Base-by-base conservation (phyloP, 2,797 vertebrate species). In the Microctenopoma steveboyesi region DNA sequence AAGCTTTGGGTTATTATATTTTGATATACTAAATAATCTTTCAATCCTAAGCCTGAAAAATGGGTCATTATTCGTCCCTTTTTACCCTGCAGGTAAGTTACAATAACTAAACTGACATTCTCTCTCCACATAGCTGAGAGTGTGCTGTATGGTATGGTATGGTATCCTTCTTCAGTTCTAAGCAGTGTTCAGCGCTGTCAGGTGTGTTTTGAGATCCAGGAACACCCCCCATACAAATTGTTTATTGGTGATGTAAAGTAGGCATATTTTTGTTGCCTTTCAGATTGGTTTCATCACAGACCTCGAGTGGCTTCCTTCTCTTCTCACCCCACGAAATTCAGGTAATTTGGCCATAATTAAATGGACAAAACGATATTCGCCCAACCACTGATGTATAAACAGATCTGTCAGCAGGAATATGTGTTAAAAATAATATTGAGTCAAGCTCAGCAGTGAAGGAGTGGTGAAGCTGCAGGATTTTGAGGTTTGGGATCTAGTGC, bases 331-430 rank as follows among this genome's bases (percentile, higher is more conserved):
- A 9, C 7, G 18, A 18, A 18, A 18, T 18, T 18, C 89, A 90
- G 96, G 28, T 92, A 95, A 35, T 97, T 97, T 84, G 96, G 96
- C 12, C 96, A 97, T 85, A 98, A 98, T 0, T 96, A 98, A 92
- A 96, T 97, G 94, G 97, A 98, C 0, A 96, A 97, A 61, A 96
- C 96, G 12, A 97, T 97, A 96, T 98, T 98, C 90, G 98, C 96
- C 0, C 96, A 98, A 76, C 96, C 95, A 0, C 91, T 97, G 81
- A 98, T 98, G 97, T 98, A 97, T 90, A 97, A 97, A 85, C 96
- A 96, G 91, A 97, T 98, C 82, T 91, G 91, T 37, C 95, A 95
- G 59, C 96, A 97, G 91, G 95, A 96, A 84, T 89, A 95, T 0
- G 95, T 98, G 65, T 89, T 98, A 59, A 96, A 39, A 86, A 97